Percentiles rank a stretch among this genome's conserved stretches.
Conservation (phyloP, 2,888 invertebrate genomes). For the Minunthozetes semirufus region DNA sequence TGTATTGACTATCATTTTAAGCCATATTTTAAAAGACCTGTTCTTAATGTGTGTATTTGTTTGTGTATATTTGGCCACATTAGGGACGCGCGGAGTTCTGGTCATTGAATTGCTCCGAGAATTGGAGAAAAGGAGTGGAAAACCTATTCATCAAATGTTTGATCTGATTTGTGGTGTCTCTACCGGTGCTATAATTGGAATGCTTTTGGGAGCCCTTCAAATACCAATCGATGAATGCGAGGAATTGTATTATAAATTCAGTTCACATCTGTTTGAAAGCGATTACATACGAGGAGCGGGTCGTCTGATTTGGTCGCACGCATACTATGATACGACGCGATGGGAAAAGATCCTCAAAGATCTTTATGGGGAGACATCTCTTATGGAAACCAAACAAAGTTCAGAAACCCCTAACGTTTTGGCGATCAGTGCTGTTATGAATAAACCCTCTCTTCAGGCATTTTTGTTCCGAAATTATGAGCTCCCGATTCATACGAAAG, state of each 20-base stretch:
- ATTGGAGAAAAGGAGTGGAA: constrained; percentile 61
- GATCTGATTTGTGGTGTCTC: constrained; percentile 79
- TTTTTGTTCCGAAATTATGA: constrained; percentile 81
- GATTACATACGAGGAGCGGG: constrained; percentile 63
- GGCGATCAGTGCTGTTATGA: constrained; percentile 70
- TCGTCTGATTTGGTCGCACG: constrained; percentile 71
- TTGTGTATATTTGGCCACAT: constrained; percentile 32
- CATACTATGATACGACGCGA: constrained; percentile 75
- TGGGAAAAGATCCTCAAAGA: constrained; percentile 67
- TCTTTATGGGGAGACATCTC: constrained; percentile 34
- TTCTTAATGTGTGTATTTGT: constrained; percentile 30
- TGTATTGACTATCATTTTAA: constrained; percentile 51
- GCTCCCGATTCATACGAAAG: constrained; percentile 57
- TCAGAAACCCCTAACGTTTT: constrained; percentile 48
- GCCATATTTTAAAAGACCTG: constrained; percentile 42
- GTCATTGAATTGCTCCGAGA: constrained; percentile 73
- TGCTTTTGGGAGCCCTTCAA: constrained; percentile 60
- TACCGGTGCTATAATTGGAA: constrained; percentile 65
- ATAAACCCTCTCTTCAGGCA: constrained; percentile 63
- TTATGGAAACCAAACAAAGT: constrained; percentile 37
- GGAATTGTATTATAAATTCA: constrained; percentile 57
- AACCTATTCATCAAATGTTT: constrained; percentile 65
- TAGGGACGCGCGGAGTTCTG: constrained; percentile 62
- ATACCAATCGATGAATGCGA: constrained; percentile 58
- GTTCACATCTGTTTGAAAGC: constrained; percentile 61